phyloP scores from a whole-genome alignment of 92 coral and sea anemone genomes.

The Phymanthus crucifer region DNA sequence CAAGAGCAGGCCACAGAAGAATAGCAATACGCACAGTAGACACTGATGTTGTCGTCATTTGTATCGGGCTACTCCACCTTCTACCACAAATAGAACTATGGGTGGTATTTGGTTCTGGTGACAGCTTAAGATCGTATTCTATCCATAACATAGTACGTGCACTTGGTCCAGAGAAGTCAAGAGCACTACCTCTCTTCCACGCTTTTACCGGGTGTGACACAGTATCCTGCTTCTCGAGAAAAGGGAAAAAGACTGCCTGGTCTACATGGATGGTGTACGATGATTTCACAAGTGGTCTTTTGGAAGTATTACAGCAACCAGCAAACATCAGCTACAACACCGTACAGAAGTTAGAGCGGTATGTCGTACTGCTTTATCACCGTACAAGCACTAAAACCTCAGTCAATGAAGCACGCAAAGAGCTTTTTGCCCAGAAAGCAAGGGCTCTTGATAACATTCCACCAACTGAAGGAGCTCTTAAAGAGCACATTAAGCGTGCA shows the following conservation, averaged over 20 bases:
- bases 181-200: slow-evolving; percentile 12
- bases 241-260: slow-evolving; percentile 11
- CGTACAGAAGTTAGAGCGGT: slow-evolving; percentile 3
- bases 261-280: slow-evolving; percentile 13
- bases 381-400: neutral
- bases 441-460: neutral
- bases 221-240: slow-evolving; percentile 6
- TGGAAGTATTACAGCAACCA: too few relatives aligned
- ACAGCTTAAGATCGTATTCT: neutral
- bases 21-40: slow-evolving; percentile 21
- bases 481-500: slow-evolving; percentile 45
- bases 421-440: neutral
- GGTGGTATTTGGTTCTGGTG: neutral
- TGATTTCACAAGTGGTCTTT: too few relatives aligned
- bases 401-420: neutral
- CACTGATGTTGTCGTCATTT: slow-evolving; percentile 19
- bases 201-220: slow-evolving; percentile 14
- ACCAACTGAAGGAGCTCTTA: too few relatives aligned
- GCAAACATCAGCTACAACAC: too few relatives aligned
- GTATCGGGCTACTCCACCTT: neutral
- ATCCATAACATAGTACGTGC: neutral
- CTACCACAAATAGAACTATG: neutral
- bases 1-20: neutral
- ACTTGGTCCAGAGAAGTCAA: slow-evolving; percentile 7
- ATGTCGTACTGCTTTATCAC: slow-evolving; percentile 19